Conservation (phyloP, 2,113 vertebrate genomes). For the Petromus typicus region DNA sequence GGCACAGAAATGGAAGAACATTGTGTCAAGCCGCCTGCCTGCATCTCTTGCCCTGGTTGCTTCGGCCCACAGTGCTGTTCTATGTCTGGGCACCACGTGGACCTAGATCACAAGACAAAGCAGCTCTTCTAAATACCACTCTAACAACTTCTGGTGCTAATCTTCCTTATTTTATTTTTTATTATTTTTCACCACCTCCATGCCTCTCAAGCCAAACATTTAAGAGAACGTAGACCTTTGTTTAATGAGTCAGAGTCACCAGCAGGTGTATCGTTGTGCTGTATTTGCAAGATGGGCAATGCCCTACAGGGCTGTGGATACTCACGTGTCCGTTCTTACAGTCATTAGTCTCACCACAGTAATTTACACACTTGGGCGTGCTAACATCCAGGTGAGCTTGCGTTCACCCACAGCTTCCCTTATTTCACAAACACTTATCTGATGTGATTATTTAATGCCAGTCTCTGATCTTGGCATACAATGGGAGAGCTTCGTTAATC, state of each 20-base stretch:
- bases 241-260: background rate
- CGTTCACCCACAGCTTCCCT: background rate
- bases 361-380: background rate
- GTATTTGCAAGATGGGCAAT: background rate
- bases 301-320: background rate
- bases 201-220: background rate
- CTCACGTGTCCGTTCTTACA: background rate
- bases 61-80: background rate
- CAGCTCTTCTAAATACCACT: background rate
- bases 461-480: background rate
- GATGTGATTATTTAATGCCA: background rate
- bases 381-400: background rate
- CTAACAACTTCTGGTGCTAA: background rate
- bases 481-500: accelerated
- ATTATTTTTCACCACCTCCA: background rate
- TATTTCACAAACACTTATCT: background rate
- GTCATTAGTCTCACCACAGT: background rate
- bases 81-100: background rate
- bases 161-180: background rate
- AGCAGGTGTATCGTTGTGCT: background rate
- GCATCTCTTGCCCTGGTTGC: background rate
- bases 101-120: background rate
- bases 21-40: background rate
- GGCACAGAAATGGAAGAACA: background rate
- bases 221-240: background rate